Percentiles rank a stretch among this genome's conserved stretches.
Evolutionary conservation across 2,797 vertebrate species (phyloP).

Genomic region (Squalus acanthias): DNA sequence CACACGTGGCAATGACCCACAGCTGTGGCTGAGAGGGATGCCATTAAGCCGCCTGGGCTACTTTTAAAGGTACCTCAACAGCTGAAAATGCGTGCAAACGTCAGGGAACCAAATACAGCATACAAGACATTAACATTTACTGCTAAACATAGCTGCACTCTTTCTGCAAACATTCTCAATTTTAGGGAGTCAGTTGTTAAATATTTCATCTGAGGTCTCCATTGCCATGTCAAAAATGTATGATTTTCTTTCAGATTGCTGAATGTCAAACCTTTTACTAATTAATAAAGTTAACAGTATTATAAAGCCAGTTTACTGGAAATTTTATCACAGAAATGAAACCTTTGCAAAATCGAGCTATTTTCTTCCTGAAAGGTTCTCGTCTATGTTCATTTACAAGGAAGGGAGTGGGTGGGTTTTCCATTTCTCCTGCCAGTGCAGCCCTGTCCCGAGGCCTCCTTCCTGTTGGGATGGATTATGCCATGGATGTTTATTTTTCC

Average conservation of each 20-base stretch:
- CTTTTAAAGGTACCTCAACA: not conserved
- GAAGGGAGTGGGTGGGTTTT: not conserved
- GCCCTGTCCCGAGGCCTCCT: not conserved
- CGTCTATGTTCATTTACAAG: not conserved
- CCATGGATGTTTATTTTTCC: not conserved
- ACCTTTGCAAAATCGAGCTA: not conserved
- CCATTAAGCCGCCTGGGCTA: not conserved
- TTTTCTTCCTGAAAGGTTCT: not conserved
- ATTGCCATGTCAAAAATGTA: constrained; percentile 25
- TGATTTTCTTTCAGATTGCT: constrained; percentile 36
- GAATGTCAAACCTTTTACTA: constrained; percentile 37
- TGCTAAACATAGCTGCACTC: not conserved
- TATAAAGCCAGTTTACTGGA: constrained; percentile 17
- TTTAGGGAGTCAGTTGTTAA: constrained; percentile 9
- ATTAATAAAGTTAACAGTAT: constrained; percentile 38
- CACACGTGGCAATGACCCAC: not conserved
- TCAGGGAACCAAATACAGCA: not conserved
- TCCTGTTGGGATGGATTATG: not conserved
- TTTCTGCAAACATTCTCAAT: not conserved
- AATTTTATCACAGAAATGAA: not conserved
- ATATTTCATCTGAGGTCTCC: constrained; percentile 10
- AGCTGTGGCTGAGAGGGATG: not conserved
- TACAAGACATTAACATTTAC: not conserved
- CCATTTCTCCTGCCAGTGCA: not conserved
- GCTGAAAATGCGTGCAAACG: not conserved